A percentile compares a stretch with the other conserved stretches of the same genome.
These are phyloP conservation scores for Samia ricini DNA, from an alignment of 1,140 invertebrate species.

Conservation along the genomic window DNA sequence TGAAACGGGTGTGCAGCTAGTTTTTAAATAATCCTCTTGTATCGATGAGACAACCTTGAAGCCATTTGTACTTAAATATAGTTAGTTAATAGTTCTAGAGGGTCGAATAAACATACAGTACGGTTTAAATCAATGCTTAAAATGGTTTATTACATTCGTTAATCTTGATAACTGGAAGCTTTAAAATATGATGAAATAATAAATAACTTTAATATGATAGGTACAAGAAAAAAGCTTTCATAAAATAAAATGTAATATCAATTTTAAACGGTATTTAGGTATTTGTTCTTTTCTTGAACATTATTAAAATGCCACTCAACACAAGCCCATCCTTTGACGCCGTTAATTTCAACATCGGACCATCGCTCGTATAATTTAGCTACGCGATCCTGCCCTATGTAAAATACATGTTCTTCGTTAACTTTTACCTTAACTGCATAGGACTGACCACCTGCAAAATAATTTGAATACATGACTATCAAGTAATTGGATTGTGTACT, in stretches of 20 bases:
- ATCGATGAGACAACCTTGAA: no score
- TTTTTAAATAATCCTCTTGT: no score
- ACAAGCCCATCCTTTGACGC: constrained; percentile 81
- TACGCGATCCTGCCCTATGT: constrained; percentile 83
- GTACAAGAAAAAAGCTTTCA: background rate
- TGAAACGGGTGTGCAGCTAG: no score
- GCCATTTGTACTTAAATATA: no score
- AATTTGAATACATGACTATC: background rate
- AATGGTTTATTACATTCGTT: no score
- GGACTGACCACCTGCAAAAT: constrained; percentile 60
- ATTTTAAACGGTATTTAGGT: constrained; percentile 6
- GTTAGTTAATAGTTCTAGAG: no score
- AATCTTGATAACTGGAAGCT: no score
- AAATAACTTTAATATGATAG: no score
- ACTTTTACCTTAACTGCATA: constrained; percentile 79
- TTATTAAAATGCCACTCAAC: constrained; percentile 84
- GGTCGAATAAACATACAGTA: no score
- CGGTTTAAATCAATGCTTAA: no score
- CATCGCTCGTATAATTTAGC: constrained; percentile 82
- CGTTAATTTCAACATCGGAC: constrained; percentile 80
- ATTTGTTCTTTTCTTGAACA: constrained; percentile 23
- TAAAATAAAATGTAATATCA: background rate
- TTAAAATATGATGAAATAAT: no score
- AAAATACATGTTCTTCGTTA: constrained; percentile 79
- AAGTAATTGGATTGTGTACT: no score